phyloP scores from a whole-genome alignment of 2,113 vertebrate genomes.

The Xenopus tropicalis region UCB_Xtro_10.0 CM004443.2:94853501-94854000 shows the following conservation, averaged over 20 bases:
- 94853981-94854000: constrained; percentile 62
- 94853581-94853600: too few relatives aligned
- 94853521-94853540: too few relatives aligned
- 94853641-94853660: neutral
- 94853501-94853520: too few relatives aligned
- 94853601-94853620: too few relatives aligned
- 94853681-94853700: constrained; percentile 39
- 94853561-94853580: too few relatives aligned
- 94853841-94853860: constrained; percentile 53
- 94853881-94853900: constrained; percentile 60
- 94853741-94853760: constrained; percentile 3
- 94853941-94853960: constrained; percentile 30
- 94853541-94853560: too few relatives aligned
- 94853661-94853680: neutral
- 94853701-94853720: constrained; percentile 35
- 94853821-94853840: constrained; percentile 55
- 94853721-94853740: constrained; percentile 21
- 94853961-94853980: constrained; percentile 63
- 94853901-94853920: constrained; percentile 71
- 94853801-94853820: constrained; percentile 54
- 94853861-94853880: constrained; percentile 62
- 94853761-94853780: constrained; percentile 38
- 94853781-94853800: constrained; percentile 47
- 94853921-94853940: constrained; percentile 51
- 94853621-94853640: too few relatives aligned